These are phyloP conservation scores for Hemibagrus wyckioides DNA, from an alignment of 2,113 vertebrate genomes.

Conservation along the genomic window DNA sequence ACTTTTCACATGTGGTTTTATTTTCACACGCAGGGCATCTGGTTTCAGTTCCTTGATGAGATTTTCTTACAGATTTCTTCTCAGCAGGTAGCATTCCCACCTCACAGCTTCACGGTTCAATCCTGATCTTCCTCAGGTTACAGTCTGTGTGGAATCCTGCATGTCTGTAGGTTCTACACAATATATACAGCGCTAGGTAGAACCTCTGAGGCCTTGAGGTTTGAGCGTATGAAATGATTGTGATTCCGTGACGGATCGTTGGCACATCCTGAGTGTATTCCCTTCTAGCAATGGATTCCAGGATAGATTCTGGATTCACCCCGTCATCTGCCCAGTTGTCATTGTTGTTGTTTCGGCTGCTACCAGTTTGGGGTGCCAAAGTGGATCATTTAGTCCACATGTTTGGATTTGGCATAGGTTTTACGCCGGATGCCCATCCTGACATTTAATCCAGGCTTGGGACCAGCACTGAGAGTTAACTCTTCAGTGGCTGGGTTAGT, in stretches of 20 bases:
- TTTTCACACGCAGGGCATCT: background rate
- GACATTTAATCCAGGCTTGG: too few species aligned
- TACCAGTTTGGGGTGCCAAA: too few species aligned
- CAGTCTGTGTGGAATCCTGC: too few species aligned
- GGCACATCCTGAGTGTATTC: background rate
- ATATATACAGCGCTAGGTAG: background rate
- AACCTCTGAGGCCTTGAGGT: background rate
- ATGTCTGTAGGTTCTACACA: background rate
- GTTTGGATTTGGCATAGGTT: too few species aligned
- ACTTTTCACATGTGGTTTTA: background rate
- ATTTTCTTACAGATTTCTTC: conserved; percentile 5
- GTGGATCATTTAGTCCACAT: too few species aligned
- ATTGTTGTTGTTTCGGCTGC: too few species aligned
- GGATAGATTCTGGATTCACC: background rate
- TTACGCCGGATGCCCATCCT: too few species aligned
- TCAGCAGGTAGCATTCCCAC: background rate
- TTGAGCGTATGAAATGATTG: background rate
- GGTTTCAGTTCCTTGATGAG: background rate
- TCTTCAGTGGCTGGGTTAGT: too few species aligned
- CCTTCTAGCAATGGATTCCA: background rate
- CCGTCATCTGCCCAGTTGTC: background rate
- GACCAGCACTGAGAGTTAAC: too few species aligned
- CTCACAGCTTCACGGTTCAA: background rate
- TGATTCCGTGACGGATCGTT: background rate
- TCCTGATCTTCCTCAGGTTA: background rate